Evolutionary conservation across 2,888 invertebrate genomes (phyloP), one percentile per base, ranked within the genome.

Genomic region (Drosophila crucigera): DNA sequence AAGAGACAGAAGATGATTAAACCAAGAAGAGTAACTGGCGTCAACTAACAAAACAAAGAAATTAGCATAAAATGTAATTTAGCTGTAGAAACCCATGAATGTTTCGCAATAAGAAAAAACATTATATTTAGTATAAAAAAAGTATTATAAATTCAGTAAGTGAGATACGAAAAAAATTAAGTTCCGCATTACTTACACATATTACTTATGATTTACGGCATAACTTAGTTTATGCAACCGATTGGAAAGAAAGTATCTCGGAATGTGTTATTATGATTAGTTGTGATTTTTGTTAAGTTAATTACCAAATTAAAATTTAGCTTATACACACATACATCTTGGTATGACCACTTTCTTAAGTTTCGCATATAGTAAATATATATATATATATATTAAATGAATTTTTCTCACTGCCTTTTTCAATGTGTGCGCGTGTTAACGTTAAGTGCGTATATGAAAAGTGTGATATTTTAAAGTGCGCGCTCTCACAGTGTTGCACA

Each of bases 201-300:
- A 72, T 31, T 39, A 43, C 6, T 37, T 78, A 78, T 82, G 61
- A 62, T 68, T 79, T 82, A 63, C 59, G 47, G 50, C 52, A 68
- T 78, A 66, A 35, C 65, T 60, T 53, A 59, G 31, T 63, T 61
- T 39, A 59, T 56, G 52, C 39, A 19, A 77, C 55, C 55, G 76
- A 61, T 61, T 49, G 43, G 41, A 61, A 52, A 43, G 49, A 63
- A 72, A 66, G 56, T 56, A 73, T 69, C 52, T 82, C 71, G 56
- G 67, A 80, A 73, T 90, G 86, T 84, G 89, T 90, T 84, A 90
- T 83, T 89, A 75, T 81, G 74, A 80, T 87, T 85, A 78, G 83
- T 75, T 87, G 85, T 90, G 91, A 89, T 89, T 89, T 89, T 63
- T 63, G 52, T 87, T 85, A 82, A 56, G 55, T 73, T 66, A 67